A percentile compares a stretch with the other conserved stretches of the same genome.
These are phyloP conservation scores for Eunapius fragilis DNA, from an alignment of 37 sponge, comb jelly and placozoan genomes.

Conservation along the genomic window DNA sequence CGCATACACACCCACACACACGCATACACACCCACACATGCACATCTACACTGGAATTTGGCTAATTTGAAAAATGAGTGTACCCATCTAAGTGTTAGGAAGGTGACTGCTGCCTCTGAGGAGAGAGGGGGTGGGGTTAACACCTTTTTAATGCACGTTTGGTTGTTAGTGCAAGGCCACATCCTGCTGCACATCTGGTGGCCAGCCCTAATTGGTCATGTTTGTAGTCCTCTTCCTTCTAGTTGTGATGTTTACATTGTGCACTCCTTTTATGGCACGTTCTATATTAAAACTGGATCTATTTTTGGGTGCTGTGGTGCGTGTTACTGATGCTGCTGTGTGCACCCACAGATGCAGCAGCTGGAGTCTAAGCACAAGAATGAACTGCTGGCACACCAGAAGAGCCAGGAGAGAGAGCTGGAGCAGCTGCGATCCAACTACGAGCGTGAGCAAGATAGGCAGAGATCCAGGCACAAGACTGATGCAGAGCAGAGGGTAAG, in stretches of 20 bases:
- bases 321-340: not conserved
- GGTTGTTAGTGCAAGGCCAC: not conserved
- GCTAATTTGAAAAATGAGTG: too few species aligned
- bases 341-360: constrained; percentile 68
- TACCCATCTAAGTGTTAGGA: too few species aligned
- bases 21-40: too few species aligned
- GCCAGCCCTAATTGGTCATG: not conserved
- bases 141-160: not conserved
- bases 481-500: constrained; percentile 86
- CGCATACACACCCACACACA: too few species aligned
- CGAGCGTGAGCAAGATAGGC: constrained; percentile 84
- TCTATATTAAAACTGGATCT: not conserved
- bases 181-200: not conserved
- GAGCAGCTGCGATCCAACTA: constrained; percentile 71
- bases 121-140: too few species aligned
- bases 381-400: constrained; percentile 66
- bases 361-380: constrained; percentile 79
- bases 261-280: not conserved
- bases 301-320: not conserved
- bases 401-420: constrained; percentile 81
- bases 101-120: too few species aligned
- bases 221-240: not conserved
- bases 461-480: constrained; percentile 57
- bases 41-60: too few species aligned
- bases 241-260: not conserved